Conservation (phyloP, 2,113 vertebrate species). For the Erythrocercus mccallii region DNA sequence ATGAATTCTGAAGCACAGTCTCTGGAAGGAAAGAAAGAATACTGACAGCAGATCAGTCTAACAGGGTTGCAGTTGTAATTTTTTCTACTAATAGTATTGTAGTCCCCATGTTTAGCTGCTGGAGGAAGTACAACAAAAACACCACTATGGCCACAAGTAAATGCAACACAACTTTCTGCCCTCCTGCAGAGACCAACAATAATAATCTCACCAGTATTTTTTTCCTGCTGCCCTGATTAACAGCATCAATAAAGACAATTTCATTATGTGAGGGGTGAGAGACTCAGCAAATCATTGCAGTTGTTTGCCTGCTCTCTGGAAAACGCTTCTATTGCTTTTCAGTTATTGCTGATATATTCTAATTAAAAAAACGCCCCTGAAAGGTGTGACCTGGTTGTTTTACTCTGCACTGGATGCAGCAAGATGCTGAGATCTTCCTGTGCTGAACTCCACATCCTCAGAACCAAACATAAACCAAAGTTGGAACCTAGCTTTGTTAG, state of each 20-base stretch:
- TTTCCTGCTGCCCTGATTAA: slow-evolving; percentile 12
- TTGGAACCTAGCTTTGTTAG: background rate
- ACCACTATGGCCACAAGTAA: background rate
- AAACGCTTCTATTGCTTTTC: background rate
- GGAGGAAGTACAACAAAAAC: background rate
- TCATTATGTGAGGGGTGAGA: background rate
- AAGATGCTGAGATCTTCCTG: background rate
- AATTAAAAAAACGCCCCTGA: background rate
- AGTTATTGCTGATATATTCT: background rate
- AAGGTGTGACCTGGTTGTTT: background rate
- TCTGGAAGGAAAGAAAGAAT: background rate
- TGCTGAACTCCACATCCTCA: background rate
- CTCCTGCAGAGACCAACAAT: background rate
- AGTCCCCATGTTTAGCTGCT: background rate
- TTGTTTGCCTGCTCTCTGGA: background rate
- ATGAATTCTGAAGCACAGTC: background rate
- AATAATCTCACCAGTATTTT: background rate
- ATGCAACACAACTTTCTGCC: background rate
- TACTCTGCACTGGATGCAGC: background rate
- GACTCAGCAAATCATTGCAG: background rate
- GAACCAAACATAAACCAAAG: background rate
- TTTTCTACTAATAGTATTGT: background rate
- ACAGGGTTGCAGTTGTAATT: background rate
- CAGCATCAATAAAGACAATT: slow-evolving; percentile 40
- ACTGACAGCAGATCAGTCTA: background rate